Conservation (phyloP, 2,888 invertebrate genomes). For the Neuroscelio doddi region DNA sequence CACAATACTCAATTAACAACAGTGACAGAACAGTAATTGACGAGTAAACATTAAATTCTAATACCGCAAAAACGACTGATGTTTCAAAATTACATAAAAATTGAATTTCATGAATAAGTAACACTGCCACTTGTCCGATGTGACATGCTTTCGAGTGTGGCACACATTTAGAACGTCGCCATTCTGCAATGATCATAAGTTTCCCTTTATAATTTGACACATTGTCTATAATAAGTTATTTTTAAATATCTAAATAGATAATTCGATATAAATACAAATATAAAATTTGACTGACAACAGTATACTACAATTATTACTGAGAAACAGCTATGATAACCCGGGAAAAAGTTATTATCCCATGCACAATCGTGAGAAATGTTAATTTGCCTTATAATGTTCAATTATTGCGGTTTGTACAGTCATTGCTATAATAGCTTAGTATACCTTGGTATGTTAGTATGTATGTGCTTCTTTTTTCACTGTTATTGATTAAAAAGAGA, state of each 20-base stretch:
- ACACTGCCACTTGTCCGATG: slow-evolving; percentile 39
- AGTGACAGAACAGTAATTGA: neutral
- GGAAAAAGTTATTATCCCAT: too few species aligned
- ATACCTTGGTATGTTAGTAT: too few species aligned
- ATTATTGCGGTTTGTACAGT: too few species aligned
- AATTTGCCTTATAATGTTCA: too few species aligned
- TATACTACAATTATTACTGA: too few species aligned
- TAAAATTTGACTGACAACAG: too few species aligned
- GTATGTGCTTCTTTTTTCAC: too few species aligned
- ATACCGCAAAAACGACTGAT: neutral
- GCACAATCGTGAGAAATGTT: too few species aligned
- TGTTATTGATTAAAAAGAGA: too few species aligned
- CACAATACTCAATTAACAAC: slow-evolving; percentile 4
- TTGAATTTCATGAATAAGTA: slow-evolving; percentile 24
- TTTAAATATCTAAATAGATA: slow-evolving; percentile 41
- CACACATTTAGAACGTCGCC: slow-evolving; percentile 35
- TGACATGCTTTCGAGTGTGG: slow-evolving; percentile 22
- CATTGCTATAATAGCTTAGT: too few species aligned
- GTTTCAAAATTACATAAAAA: neutral
- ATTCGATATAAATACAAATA: too few species aligned
- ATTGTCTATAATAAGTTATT: slow-evolving; percentile 41
- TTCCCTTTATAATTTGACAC: slow-evolving; percentile 41
- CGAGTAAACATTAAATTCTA: neutral
- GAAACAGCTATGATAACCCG: too few species aligned
- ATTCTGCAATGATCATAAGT: slow-evolving; percentile 36